Evolutionary conservation across 2,113 vertebrate species (phyloP), one percentile per base, ranked within the genome.

Genomic region (Helogale parvula): DNA sequence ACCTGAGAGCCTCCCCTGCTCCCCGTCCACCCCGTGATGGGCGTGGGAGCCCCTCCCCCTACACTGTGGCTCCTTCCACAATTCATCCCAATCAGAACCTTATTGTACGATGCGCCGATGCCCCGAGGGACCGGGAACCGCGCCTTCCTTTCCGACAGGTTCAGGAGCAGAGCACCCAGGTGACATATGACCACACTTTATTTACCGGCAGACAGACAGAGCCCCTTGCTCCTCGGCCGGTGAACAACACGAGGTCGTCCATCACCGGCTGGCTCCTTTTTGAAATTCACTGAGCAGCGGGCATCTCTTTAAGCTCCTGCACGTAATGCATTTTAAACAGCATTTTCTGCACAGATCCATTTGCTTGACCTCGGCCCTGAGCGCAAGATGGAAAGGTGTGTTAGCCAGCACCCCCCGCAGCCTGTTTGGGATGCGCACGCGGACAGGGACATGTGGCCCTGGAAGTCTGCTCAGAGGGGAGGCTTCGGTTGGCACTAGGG

Each of bases 301-400:
- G 47, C 17, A 5, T 23, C 96, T 94, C 89, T 93, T 81, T 72
- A 90, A 94, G 96, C 57, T 85, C 95, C 54, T 2, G 93, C 95
- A 96, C 84, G 17, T 69, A 74, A 88, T 94, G 92, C 96, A 96
- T 98, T 85, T 96, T 97, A 96, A 98, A 98, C 57, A 96, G 93
- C 65, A 15, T 96, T 92, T 94, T 96, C 96, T 92, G 80, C 92
- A 60, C 38, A 74, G 92, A 90, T 68, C 87, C 96, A 69, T 92
- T 88, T 93, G 96, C 90, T 72, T 1, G 1, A 27, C 50, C 96
- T 81, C 87, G 0, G 87, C 63, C 29, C 76, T 57, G 72, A 97
- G 81, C 8, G 38, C 4, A 7, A 66, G 86, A 93, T 15, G 90
- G 63, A 84, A 72, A 79, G 76, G 76, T 79, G 45, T 84, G 47